Percentiles rank a stretch among this genome's conserved stretches.
These are phyloP conservation scores for Lucifuga dentata DNA, from an alignment of 2,113 vertebrate species.

Conservation along the genomic window DNA sequence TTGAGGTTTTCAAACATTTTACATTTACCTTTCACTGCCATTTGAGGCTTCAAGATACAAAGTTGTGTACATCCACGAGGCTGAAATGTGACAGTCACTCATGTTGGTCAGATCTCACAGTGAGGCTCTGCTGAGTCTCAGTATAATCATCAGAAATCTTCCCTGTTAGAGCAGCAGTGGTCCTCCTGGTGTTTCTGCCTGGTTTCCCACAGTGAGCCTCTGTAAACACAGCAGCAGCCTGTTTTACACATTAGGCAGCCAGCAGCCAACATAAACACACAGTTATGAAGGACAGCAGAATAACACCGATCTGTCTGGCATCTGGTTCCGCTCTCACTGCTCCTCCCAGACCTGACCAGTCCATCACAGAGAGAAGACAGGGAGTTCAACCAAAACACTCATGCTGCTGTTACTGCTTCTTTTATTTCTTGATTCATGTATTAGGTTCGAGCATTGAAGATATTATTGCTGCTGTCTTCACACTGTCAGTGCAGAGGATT, in stretches of 20 bases:
- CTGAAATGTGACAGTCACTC: too few species aligned
- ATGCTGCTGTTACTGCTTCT: neutral
- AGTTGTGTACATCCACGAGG: too few species aligned
- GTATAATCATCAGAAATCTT: too few species aligned
- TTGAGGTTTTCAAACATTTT: too few species aligned
- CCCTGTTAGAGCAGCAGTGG: too few species aligned
- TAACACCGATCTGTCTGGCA: conserved; percentile 62
- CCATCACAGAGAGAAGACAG: conserved; percentile 60
- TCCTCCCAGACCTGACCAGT: conserved; percentile 69
- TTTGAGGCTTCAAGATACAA: too few species aligned
- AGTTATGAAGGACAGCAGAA: conserved; percentile 72
- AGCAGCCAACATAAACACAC: conserved; percentile 74
- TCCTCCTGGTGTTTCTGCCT: conserved; percentile 22
- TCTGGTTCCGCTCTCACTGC: conserved; percentile 68
- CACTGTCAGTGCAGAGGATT: too few species aligned
- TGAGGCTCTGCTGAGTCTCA: too few species aligned
- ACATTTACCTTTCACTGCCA: too few species aligned
- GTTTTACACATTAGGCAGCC: conserved; percentile 73
- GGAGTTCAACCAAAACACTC: conserved; percentile 9
- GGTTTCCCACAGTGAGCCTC: conserved; percentile 25
- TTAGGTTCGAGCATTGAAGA: neutral
- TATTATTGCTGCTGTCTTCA: neutral
- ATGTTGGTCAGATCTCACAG: too few species aligned
- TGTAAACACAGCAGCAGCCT: conserved; percentile 51
- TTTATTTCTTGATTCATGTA: neutral